phyloP scores from a whole-genome alignment of 2,888 invertebrate species.

The Lingula anatina region DNA sequence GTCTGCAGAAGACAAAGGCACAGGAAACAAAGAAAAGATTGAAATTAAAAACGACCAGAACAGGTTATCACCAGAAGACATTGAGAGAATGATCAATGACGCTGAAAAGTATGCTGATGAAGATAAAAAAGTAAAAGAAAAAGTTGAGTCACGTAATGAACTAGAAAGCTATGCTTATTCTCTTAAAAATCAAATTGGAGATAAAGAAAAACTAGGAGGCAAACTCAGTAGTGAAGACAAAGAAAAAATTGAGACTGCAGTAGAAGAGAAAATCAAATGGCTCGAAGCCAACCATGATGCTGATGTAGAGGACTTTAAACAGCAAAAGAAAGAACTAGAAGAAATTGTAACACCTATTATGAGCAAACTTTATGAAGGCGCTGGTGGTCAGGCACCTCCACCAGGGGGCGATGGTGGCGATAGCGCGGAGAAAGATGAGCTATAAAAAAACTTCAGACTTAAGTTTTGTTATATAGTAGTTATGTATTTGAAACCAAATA shows the following conservation, averaged over 20 bases:
- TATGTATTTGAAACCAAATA: too few relatives aligned
- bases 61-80: slow-evolving; percentile 93
- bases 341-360: slow-evolving; percentile 94
- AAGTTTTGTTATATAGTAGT: too few relatives aligned
- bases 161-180: slow-evolving; percentile 92
- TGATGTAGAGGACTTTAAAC: slow-evolving; percentile 85
- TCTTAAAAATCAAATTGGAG: slow-evolving; percentile 90
- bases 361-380: slow-evolving; percentile 89
- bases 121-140: slow-evolving; percentile 78
- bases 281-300: slow-evolving; percentile 91
- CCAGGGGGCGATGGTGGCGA: slow-evolving; percentile 14
- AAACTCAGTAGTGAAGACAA: slow-evolving; percentile 87
- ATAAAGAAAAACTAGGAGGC: slow-evolving; percentile 94
- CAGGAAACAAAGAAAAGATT: slow-evolving; percentile 97
- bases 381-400: slow-evolving; percentile 63
- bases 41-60: slow-evolving; percentile 99
- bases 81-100: slow-evolving; percentile 98
- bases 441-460: too few relatives aligned
- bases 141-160: slow-evolving; percentile 93
- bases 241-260: slow-evolving; percentile 86
- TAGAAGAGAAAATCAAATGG: slow-evolving; percentile 97
- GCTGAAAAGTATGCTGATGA: slow-evolving; percentile 99
- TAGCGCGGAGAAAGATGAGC: slow-evolving; percentile 65
- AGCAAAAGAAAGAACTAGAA: slow-evolving; percentile 90
- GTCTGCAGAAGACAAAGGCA: slow-evolving; percentile 98